Conservation (phyloP, 2,797 vertebrate genomes). For the Chaetodon trifasciatus region DNA sequence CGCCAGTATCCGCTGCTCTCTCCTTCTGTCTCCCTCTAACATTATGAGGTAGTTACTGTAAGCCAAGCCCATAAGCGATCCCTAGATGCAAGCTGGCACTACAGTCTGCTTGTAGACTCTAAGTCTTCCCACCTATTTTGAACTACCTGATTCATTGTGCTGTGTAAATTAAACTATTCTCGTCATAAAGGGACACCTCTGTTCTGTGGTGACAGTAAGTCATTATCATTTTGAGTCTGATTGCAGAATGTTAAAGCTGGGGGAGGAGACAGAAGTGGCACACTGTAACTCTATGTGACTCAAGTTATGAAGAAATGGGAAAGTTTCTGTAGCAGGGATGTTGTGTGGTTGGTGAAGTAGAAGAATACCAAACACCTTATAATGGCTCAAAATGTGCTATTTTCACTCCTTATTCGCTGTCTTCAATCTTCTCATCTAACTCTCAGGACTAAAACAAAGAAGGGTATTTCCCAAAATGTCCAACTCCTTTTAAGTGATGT, state of each 20-base stretch:
- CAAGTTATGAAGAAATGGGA: not conserved
- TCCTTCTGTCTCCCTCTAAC: conserved; percentile 39
- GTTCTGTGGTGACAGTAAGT: conserved; percentile 34
- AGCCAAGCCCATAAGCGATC: conserved; percentile 66
- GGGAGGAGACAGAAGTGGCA: conserved; percentile 22
- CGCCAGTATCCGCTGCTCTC: conserved; percentile 37
- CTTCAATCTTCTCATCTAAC: not conserved
- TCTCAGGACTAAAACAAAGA: not conserved
- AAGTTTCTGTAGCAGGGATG: not conserved
- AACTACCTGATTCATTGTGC: conserved; percentile 38
- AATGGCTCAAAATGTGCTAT: not conserved
- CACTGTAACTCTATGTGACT: conserved; percentile 22
- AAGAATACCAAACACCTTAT: not conserved
- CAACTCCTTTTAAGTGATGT: not conserved
- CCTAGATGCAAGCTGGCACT: conserved; percentile 65
- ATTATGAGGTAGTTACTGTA: conserved; percentile 70
- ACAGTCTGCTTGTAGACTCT: conserved; percentile 27
- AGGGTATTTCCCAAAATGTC: not conserved
- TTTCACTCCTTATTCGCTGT: not conserved
- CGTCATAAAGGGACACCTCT: conserved; percentile 30
- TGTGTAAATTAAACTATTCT: conserved; percentile 50
- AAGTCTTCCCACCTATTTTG: conserved; percentile 43
- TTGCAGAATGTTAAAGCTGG: conserved; percentile 36
- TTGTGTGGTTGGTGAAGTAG: not conserved
- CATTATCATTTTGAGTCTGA: conserved; percentile 50